phyloP scores from a whole-genome alignment of 1,140 invertebrate genomes.

The Brachionus angularis region DNA sequence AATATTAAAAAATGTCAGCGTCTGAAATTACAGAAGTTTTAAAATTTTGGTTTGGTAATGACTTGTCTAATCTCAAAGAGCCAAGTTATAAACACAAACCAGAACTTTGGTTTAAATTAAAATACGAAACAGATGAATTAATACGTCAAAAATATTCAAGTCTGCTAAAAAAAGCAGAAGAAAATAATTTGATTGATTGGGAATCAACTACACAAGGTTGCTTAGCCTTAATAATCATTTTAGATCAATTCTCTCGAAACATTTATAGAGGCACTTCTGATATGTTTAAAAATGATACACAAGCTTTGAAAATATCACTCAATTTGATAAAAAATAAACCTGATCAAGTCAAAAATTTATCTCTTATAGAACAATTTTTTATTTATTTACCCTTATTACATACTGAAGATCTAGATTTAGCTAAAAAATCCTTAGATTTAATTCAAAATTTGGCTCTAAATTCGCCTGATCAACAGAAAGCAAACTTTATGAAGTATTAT shows the following conservation, averaged over 20 bases:
- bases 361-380: slow-evolving; percentile 1
- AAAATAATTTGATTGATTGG: not conserved
- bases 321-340: not conserved
- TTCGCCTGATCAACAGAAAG: not conserved
- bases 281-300: not conserved
- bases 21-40: too few relatives aligned
- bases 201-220: not conserved
- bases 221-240: slow-evolving; percentile 20
- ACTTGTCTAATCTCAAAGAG: not conserved
- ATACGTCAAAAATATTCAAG: not conserved
- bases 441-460: not conserved
- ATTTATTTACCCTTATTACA: not conserved
- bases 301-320: not conserved
- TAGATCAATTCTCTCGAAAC: slow-evolving; percentile 13
- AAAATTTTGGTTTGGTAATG: slow-evolving; percentile 15
- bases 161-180: not conserved
- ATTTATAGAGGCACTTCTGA: not conserved
- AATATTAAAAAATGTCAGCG: not conserved
- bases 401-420: not conserved
- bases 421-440: slow-evolving; percentile 5
- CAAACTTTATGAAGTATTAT: slow-evolving; percentile 7
- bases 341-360: not conserved
- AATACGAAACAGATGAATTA: not conserved
- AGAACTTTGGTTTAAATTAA: not conserved
- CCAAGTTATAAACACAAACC: not conserved